Conservation (phyloP, 2,888 invertebrate species). For the Melipona beecheii region DNA sequence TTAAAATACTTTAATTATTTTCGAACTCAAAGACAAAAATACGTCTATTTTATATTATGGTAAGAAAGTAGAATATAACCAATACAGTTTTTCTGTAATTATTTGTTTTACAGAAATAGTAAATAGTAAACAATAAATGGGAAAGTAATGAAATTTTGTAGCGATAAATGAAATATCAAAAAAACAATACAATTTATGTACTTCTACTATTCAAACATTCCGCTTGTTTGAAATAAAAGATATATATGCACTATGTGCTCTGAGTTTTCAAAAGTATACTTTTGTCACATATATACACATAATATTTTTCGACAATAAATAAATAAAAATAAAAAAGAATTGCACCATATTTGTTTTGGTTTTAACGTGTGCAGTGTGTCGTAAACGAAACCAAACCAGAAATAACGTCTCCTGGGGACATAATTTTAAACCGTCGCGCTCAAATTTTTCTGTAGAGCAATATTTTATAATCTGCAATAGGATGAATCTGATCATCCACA, state of each 20-base stretch:
- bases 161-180: background rate
- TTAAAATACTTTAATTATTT: too few species aligned
- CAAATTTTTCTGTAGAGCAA: conserved; percentile 1
- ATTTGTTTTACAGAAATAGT: too few species aligned
- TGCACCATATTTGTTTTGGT: conserved; percentile 10
- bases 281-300: background rate
- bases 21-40: too few species aligned
- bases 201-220: background rate
- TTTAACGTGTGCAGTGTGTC: conserved; percentile 10
- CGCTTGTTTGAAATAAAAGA: background rate
- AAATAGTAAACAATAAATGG: too few species aligned
- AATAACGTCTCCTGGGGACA: conserved; percentile 30
- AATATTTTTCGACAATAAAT: conserved; percentile 2
- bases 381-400: background rate
- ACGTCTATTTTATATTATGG: too few species aligned
- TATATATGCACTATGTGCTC: too few species aligned
- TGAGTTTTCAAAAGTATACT: background rate
- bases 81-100: too few species aligned
- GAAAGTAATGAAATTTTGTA: background rate
- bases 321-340: background rate
- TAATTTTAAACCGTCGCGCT: conserved; percentile 27
- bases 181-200: background rate
- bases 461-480: conserved; percentile 18
- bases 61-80: too few species aligned
- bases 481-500: background rate